Evolutionary conservation across 2,797 vertebrate species (phyloP).

Genomic region (Galago senegalensis): DNA sequence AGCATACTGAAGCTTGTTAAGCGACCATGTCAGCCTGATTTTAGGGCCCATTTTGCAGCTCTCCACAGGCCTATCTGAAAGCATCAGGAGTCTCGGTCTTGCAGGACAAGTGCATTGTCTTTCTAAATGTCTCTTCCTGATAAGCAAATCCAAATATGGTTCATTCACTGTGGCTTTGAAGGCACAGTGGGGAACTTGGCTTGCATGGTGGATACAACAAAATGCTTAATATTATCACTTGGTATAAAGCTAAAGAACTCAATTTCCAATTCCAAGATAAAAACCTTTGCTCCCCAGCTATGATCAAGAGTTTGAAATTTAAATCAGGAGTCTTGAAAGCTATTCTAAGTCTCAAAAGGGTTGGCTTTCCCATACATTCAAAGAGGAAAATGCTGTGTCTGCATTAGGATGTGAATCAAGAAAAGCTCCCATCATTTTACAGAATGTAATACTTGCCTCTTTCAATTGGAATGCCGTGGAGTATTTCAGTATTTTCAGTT

Average conservation of each 20-base stretch:
- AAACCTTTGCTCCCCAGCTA: slow-evolving; percentile 89
- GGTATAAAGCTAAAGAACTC: slow-evolving; percentile 89
- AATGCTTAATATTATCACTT: slow-evolving; percentile 91
- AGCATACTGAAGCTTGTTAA: slow-evolving; percentile 91
- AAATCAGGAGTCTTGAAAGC: slow-evolving; percentile 91
- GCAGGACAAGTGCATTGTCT: slow-evolving; percentile 91
- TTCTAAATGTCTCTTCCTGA: slow-evolving; percentile 92
- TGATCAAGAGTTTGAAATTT: slow-evolving; percentile 91
- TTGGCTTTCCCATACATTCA: slow-evolving; percentile 88
- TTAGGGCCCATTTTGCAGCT: slow-evolving; percentile 91
- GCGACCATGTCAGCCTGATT: slow-evolving; percentile 92
- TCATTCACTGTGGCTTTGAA: slow-evolving; percentile 91
- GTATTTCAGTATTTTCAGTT: slow-evolving; percentile 75
- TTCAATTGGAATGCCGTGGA: slow-evolving; percentile 73
- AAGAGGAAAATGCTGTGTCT: slow-evolving; percentile 89
- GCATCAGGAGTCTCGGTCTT: slow-evolving; percentile 90
- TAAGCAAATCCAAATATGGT: slow-evolving; percentile 92
- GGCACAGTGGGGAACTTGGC: slow-evolving; percentile 91
- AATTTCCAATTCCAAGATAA: slow-evolving; percentile 90
- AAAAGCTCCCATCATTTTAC: slow-evolving; percentile 86
- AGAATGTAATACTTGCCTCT: slow-evolving; percentile 85
- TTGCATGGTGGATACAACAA: slow-evolving; percentile 90
- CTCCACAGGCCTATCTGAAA: slow-evolving; percentile 91
- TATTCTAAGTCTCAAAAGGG: slow-evolving; percentile 89
- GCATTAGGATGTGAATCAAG: slow-evolving; percentile 83